Evolutionary conservation across 2,888 invertebrate genomes (phyloP).

Genomic region (Malacosoma neustria): DNA sequence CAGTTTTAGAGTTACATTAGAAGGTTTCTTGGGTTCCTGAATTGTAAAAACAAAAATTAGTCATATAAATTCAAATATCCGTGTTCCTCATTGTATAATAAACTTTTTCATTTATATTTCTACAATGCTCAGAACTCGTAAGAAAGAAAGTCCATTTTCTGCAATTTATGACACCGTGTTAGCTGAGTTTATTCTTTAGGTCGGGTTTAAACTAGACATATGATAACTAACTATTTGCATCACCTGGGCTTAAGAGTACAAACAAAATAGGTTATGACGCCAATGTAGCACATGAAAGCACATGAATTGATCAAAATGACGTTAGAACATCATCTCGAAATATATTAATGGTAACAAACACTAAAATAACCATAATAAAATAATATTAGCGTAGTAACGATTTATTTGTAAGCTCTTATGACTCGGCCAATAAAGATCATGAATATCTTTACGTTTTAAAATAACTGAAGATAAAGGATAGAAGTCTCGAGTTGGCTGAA

Average conservation of each 20-base stretch:
- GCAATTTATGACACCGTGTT: no score
- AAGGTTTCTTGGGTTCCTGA: no score
- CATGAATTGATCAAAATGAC: slow-evolving; percentile 31
- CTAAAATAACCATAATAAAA: slow-evolving; percentile 55
- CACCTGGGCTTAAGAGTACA: background rate
- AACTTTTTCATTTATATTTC: no score
- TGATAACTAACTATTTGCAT: no score
- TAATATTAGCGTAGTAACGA: slow-evolving; percentile 63
- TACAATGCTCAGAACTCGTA: no score
- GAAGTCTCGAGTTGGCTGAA: slow-evolving; percentile 46
- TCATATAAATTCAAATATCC: no score
- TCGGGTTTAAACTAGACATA: no score
- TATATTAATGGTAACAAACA: slow-evolving; percentile 43
- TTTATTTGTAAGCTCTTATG: slow-evolving; percentile 63
- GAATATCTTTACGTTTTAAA: slow-evolving; percentile 59
- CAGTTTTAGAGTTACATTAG: no score
- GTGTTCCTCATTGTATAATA: no score
- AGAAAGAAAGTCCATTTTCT: background rate
- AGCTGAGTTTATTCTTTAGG: no score
- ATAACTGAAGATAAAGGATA: slow-evolving; percentile 67
- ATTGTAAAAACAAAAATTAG: no score
- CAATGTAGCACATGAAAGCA: slow-evolving; percentile 23
- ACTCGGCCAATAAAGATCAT: slow-evolving; percentile 61
- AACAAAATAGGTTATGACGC: slow-evolving; percentile 14
- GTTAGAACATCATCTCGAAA: slow-evolving; percentile 41